Evolutionary conservation across 1,140 invertebrate genomes (phyloP), one percentile per base, ranked within the genome.

Genomic region (Microplitis demolitor): DNA sequence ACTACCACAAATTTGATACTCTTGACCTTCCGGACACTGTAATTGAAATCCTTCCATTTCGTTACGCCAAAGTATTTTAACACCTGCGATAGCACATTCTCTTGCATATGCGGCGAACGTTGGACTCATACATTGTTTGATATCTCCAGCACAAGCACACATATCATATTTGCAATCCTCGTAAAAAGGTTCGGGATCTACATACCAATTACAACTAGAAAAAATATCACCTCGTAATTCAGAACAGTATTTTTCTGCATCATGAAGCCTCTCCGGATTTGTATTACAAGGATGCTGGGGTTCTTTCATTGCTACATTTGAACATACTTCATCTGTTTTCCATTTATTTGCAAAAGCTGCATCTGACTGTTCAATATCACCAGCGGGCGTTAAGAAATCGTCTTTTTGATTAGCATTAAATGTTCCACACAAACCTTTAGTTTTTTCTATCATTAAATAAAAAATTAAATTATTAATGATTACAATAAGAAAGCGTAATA

Each of bases 371-470:
- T 97, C 95, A 0, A 94, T 83, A 80, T 96, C 95, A n/a, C 93
- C 93, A 80, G 96, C 93, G 0, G 93, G 93, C 0, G 96, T 97
- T 5, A 94, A 79, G 83, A 97, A 97, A 82, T 98, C 96, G 80
- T 97, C 95, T 77, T 93, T 93, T 80, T 95, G 94, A 79, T 95
- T 96, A 11, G 90, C 86, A 71, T 93, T 95, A 80, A 95, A 97
- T 0, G 95, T 97, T 16, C 96, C 96, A 79, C 96, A 98, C 4
- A 98, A 88, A 72, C 96, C 96, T 87, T 91, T 77, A 0, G 81
- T 83, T 71, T 77, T 75, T 3, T 70, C 82, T 84, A n/a, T 54
- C 24, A 64, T 62, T 66, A 24, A 58, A 58, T 56, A 63, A 54
- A 60, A 66, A 37, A 14, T 33, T 39, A 35, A 39, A 71, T 31